Percentiles rank a stretch among this genome's conserved stretches.
phyloP scores from a whole-genome alignment of 2,113 vertebrate species.

The Casuarius casuarius region DNA sequence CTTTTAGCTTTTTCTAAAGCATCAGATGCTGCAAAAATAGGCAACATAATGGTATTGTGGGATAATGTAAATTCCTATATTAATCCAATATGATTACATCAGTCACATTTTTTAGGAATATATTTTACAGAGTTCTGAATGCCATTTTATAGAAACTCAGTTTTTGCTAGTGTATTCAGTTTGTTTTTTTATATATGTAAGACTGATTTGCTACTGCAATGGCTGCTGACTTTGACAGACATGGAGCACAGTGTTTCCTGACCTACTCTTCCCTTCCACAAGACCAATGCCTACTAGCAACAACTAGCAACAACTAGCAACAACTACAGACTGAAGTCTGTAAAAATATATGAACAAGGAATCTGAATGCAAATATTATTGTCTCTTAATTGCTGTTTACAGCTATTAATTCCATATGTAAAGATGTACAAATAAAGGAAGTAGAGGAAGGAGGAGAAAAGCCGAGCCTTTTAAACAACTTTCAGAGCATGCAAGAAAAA shows the following conservation, averaged over 20 bases:
- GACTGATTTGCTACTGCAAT: not conserved
- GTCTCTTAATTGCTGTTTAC: accelerated
- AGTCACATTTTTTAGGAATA: not conserved
- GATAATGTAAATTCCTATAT: not conserved
- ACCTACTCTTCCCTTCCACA: not conserved
- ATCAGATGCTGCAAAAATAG: not conserved
- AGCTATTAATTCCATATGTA: not conserved
- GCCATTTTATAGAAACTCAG: not conserved
- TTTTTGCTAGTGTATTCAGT: not conserved
- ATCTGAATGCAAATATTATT: not conserved
- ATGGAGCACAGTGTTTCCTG: not conserved
- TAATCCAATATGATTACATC: not conserved
- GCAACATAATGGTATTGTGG: not conserved
- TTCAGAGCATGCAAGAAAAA: constrained; percentile 34
- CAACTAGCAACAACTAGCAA: not conserved
- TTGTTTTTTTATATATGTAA: not conserved
- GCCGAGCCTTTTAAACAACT: not conserved
- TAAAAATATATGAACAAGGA: not conserved
- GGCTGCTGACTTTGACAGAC: not conserved
- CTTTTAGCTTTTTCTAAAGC: not conserved
- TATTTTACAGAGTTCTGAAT: not conserved
- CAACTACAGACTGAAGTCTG: not conserved
- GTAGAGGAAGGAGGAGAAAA: not conserved
- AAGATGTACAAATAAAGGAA: not conserved
- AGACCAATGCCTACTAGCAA: not conserved